Evolutionary conservation across 2,113 vertebrate genomes (phyloP).

Genomic region (Taxidea taxus): DNA sequence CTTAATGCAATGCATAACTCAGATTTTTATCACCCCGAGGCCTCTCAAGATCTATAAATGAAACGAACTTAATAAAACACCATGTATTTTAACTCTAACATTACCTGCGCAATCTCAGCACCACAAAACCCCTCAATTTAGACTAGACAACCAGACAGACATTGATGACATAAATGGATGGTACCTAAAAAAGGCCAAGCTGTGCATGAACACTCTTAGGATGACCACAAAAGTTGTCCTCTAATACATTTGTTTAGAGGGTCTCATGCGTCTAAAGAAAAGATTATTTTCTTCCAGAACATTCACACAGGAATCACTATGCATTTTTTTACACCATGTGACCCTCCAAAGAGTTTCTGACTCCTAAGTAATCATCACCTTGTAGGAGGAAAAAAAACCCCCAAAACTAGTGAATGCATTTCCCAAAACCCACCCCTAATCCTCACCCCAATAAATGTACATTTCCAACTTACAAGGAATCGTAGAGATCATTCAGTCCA

Average conservation of each 20-base stretch:
- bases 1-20: conserved; percentile 63
- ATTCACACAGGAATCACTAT: not conserved
- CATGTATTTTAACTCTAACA: conserved; percentile 31
- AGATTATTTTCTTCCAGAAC: not conserved
- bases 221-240: not conserved
- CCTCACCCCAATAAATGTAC: not conserved
- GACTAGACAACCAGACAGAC: not conserved
- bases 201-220: not conserved
- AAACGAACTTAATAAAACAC: conserved; percentile 46
- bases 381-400: not conserved
- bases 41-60: conserved; percentile 63
- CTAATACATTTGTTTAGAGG: not conserved
- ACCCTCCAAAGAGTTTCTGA: not conserved
- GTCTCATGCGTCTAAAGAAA: not conserved
- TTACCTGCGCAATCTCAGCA: not conserved
- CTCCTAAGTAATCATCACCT: not conserved
- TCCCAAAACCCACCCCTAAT: fast-evolving
- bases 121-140: conserved; percentile 4
- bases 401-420: not conserved
- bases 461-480: not conserved
- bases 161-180: not conserved
- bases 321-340: not conserved
- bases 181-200: not conserved
- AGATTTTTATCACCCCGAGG: conserved; percentile 52
- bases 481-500: not conserved